Conservation (phyloP, 2,113 vertebrate genomes). For the Sitta europaea region DNA sequence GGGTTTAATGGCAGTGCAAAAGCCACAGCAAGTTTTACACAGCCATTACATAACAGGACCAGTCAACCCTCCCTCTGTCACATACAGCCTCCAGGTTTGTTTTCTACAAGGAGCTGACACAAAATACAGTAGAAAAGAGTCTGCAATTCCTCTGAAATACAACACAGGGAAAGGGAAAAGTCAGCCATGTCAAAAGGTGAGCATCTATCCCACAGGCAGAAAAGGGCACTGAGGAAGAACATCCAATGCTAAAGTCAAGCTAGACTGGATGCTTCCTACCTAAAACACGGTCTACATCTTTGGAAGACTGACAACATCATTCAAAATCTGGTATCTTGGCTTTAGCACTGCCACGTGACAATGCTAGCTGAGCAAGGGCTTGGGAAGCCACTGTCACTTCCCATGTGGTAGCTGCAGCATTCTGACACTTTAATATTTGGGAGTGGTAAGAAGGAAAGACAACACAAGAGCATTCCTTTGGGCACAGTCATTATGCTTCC, state of each 20-base stretch:
- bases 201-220: background rate
- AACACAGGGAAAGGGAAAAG: background rate
- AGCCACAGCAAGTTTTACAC: background rate
- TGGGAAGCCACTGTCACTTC: background rate
- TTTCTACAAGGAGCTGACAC: background rate
- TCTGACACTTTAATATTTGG: background rate
- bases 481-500: background rate
- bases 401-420: background rate
- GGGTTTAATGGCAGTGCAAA: background rate
- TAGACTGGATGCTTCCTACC: background rate
- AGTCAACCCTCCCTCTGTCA: background rate
- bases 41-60: background rate
- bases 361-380: background rate
- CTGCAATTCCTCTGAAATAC: background rate
- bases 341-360: background rate
- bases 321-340: background rate
- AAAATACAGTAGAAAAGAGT: background rate
- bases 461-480: background rate
- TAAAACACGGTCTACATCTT: background rate
- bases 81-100: background rate
- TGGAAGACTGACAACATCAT: background rate
- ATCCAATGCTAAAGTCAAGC: background rate
- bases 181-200: background rate
- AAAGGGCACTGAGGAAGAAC: background rate
- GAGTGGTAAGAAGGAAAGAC: background rate